Conservation (phyloP, 2,888 invertebrate species). For the Nipponacmea schrenckii region DNA sequence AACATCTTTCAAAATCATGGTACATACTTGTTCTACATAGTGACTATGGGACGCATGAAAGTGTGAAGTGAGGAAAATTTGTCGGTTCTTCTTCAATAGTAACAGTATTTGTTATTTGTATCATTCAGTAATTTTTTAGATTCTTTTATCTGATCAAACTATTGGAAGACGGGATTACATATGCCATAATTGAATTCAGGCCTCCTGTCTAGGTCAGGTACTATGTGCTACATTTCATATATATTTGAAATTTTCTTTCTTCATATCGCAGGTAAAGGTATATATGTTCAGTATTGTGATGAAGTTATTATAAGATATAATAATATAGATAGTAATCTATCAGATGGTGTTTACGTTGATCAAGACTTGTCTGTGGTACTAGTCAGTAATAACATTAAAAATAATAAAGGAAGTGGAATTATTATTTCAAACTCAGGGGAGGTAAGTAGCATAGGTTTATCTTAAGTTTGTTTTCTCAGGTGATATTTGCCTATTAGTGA, state of each 20-base stretch:
- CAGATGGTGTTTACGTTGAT: conserved; percentile 49
- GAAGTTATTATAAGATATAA: conserved; percentile 49
- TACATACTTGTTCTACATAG: conserved; percentile 19
- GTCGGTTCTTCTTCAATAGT: background rate
- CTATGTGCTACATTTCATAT: too few relatives aligned
- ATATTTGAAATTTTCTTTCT: too few relatives aligned
- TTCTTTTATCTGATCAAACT: background rate
- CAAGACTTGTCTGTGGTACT: conserved; percentile 46
- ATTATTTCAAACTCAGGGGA: conserved; percentile 35
- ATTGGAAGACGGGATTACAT: too few relatives aligned
- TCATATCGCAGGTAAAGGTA: conserved; percentile 44
- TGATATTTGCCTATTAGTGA: background rate
- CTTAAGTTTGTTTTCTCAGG: background rate
- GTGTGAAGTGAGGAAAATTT: background rate
- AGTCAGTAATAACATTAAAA: conserved; percentile 51
- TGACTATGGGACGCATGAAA: background rate
- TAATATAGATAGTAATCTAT: conserved; percentile 53
- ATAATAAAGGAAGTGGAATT: conserved; percentile 52
- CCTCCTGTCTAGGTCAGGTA: too few relatives aligned
- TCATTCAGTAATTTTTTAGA: background rate
- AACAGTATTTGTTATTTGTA: background rate
- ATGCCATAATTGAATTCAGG: too few relatives aligned
- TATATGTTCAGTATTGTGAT: conserved; percentile 49
- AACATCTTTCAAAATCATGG: conserved; percentile 60
- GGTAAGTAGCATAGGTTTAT: conserved; percentile 21